Evolutionary conservation across 2,797 vertebrate species (phyloP), one percentile per base, ranked within the genome.

Genomic region (Pangasius macronema): DNA sequence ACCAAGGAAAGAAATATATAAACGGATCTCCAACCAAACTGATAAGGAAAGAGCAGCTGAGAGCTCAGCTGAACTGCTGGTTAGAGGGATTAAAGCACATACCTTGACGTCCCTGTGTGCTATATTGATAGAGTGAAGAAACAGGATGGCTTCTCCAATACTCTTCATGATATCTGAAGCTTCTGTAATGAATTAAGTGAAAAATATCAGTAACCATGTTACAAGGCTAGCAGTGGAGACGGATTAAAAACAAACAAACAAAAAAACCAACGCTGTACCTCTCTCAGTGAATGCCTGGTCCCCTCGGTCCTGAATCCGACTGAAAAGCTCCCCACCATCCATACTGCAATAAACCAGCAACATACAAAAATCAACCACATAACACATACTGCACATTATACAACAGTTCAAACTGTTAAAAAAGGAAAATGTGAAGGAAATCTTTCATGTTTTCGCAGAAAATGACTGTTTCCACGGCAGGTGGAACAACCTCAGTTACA

Each of bases 21-120:
- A 46, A 39, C 10, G 33, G 3, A 39, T 5, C 0, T 61, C 77
- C 2, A 46, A 84, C 11, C 1, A 51, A 49, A 85, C 14, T 51
- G 65, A 51, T 22, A 73, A 30, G 42, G 27, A 51, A 67, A 80
- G 36, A 36, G 49, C 20, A 22, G 36, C 20, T 9, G 16, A 30
- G 6, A 8, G 24, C 14, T 51, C 9, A 11, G 24, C 1, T 5
- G 5, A 27, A 36, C 24, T 49, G 13, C 10, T 59, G 5, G 3
- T 22, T 30, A n/a, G 10, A 11, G 4, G 33, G 61, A 2, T 14
- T 49, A 24, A 27, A 22, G 73, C 9, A 90, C 88, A 42, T 92
- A 99, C 98, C 98, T 99, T 99, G 83, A 99, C 98, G 0, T 99
- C 99, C 94, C 99, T 94, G 91, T 99, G 99, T 0, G 99, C 99